These are phyloP conservation scores for Malaclemys terrapin DNA, from an alignment of 2,113 vertebrate species.

Conservation along the genomic window DNA sequence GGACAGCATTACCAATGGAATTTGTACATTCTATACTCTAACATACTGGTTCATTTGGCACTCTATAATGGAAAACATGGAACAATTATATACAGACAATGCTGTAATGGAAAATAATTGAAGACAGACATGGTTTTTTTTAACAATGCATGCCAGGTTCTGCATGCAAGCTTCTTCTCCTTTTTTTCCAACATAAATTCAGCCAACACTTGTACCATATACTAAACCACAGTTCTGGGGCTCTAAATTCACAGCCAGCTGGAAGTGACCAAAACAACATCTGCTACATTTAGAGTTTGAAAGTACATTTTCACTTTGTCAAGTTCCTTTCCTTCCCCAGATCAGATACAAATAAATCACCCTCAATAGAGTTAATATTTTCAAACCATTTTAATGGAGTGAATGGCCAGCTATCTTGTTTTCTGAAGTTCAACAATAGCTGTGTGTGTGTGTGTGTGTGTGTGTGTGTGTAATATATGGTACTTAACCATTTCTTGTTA, in stretches of 20 bases:
- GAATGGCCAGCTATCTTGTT: slow-evolving; percentile 26
- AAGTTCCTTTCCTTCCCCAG: slow-evolving; percentile 53
- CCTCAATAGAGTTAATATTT: slow-evolving; percentile 33
- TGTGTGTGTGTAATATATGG: not conserved
- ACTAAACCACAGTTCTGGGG: slow-evolving; percentile 67
- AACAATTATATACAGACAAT: slow-evolving; percentile 78
- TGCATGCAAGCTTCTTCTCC: slow-evolving; percentile 60
- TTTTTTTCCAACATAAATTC: slow-evolving; percentile 27
- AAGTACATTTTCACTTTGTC: slow-evolving; percentile 46
- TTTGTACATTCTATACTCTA: slow-evolving; percentile 52
- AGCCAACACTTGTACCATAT: slow-evolving; percentile 69
- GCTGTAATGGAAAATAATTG: slow-evolving; percentile 79
- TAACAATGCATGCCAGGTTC: slow-evolving; percentile 69
- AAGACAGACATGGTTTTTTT: slow-evolving; percentile 55
- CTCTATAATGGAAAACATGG: slow-evolving; percentile 75
- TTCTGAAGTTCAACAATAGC: slow-evolving; percentile 24
- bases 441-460: slow-evolving; percentile 6
- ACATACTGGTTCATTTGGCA: slow-evolving; percentile 68
- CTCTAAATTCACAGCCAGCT: slow-evolving; percentile 75
- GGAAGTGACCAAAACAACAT: slow-evolving; percentile 80
- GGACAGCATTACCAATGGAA: slow-evolving; percentile 52
- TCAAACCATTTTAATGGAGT: slow-evolving; percentile 35
- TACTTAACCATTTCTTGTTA: slow-evolving; percentile 44
- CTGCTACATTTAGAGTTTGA: slow-evolving; percentile 64
- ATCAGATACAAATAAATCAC: not conserved